Conservation (phyloP, 2,113 vertebrate species). For the Scalopus aquaticus region DNA sequence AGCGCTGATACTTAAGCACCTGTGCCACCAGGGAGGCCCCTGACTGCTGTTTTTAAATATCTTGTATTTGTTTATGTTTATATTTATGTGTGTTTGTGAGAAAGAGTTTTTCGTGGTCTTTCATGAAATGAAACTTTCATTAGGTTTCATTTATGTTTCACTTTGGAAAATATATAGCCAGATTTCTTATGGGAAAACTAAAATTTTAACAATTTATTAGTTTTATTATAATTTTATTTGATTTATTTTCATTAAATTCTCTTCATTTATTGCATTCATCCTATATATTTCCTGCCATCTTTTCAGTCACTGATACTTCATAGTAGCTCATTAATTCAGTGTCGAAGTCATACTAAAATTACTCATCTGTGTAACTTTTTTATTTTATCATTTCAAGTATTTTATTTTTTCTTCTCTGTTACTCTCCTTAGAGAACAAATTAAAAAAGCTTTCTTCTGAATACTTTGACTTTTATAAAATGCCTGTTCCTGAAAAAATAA, state of each 20-base stretch:
- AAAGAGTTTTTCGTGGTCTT: not conserved
- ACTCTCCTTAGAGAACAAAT: not conserved
- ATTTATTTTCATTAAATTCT: not conserved
- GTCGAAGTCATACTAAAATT: not conserved
- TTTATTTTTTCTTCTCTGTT: not conserved
- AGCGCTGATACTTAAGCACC: no score
- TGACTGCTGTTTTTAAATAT: not conserved
- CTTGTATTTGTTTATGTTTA: not conserved
- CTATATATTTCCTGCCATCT: not conserved
- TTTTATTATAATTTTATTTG: not conserved
- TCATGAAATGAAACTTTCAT: not conserved
- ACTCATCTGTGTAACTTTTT: not conserved
- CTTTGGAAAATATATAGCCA: not conserved
- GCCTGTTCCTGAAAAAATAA: constrained; percentile 46
- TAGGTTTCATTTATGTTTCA: not conserved
- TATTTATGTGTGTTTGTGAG: not conserved
- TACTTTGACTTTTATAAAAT: not conserved
- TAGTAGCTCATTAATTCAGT: not conserved
- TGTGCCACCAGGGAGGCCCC: no score
- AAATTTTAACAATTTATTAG: not conserved
- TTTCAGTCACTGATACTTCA: not conserved
- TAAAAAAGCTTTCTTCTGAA: not conserved
- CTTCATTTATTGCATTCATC: not conserved
- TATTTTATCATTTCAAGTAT: constrained; percentile 10
- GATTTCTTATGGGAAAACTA: not conserved